phyloP scores from a whole-genome alignment of 1,140 invertebrate genomes.

The Calosoma granatense region DNA sequence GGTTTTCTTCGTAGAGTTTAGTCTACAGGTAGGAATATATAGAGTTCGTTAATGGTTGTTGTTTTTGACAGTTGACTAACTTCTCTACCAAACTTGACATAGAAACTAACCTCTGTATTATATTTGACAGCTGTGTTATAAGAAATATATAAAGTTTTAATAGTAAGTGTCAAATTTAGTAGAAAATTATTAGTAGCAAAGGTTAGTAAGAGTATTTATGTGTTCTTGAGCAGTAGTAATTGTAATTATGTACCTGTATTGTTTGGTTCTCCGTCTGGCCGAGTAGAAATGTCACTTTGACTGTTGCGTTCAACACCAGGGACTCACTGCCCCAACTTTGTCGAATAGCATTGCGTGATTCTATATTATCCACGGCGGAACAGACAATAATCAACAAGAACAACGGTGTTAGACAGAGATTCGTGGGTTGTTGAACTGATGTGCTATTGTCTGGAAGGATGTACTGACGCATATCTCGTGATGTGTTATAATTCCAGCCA shows the following conservation, averaged over 20 bases:
- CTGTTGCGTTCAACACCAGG: slow-evolving; percentile 39
- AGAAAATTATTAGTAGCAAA: too few relatives aligned
- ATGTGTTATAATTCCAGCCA: slow-evolving; percentile 63
- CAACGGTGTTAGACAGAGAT: slow-evolving; percentile 42
- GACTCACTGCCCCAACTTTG: slow-evolving; percentile 68
- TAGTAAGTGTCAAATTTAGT: too few relatives aligned
- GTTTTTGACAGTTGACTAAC: too few relatives aligned
- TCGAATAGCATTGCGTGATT: slow-evolving; percentile 57
- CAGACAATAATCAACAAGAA: slow-evolving; percentile 65
- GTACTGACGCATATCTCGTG: slow-evolving; percentile 57
- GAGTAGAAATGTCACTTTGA: slow-evolving; percentile 42
- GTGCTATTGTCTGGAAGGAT: slow-evolving; percentile 59
- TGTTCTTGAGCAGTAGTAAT: too few relatives aligned
- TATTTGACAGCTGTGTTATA: too few relatives aligned
- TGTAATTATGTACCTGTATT: slow-evolving; percentile 40
- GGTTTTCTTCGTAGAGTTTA: slow-evolving; percentile 46
- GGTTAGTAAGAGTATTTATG: too few relatives aligned
- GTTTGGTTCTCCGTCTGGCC: slow-evolving; percentile 44
- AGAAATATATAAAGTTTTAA: too few relatives aligned
- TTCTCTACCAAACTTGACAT: too few relatives aligned
- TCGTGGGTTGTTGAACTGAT: slow-evolving; percentile 47
- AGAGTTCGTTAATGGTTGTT: not conserved
- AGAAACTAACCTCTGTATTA: too few relatives aligned
- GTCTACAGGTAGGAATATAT: slow-evolving; percentile 35
- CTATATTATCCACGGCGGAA: slow-evolving; percentile 57